A percentile compares a stretch with the other conserved stretches of the same genome.
These are phyloP conservation scores for Xyrichtys novacula DNA, from an alignment of 2,797 vertebrate species.

Conservation along the genomic window DNA sequence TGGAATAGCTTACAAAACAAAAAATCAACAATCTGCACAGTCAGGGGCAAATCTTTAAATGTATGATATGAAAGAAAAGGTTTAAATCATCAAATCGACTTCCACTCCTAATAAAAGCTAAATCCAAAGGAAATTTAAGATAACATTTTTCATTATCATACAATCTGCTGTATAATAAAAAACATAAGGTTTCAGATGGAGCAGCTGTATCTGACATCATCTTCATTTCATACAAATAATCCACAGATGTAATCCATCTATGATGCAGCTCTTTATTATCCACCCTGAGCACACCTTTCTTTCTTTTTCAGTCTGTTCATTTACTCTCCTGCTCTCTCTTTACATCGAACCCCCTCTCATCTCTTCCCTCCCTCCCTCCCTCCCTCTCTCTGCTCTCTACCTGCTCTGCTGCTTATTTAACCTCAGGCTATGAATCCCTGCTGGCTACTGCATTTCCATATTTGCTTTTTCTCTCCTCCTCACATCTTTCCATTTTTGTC, in stretches of 20 bases:
- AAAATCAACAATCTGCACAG: neutral
- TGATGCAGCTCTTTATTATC: neutral
- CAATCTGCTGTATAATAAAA: neutral
- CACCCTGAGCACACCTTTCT: neutral
- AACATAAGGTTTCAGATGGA: neutral
- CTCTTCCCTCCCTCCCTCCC: neutral
- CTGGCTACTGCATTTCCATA: slow-evolving; percentile 45
- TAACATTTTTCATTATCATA: neutral
- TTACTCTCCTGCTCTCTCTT: neutral
- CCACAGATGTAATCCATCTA: neutral
- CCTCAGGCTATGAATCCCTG: slow-evolving; percentile 31
- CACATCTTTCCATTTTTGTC: slow-evolving; percentile 1
- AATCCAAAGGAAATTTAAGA: neutral
- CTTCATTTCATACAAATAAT: slow-evolving; percentile 8
- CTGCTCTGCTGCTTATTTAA: slow-evolving; percentile 43
- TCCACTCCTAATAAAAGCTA: neutral
- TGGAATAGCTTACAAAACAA: neutral
- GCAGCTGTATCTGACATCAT: neutral
- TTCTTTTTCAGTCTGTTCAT: neutral
- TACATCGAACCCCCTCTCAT: neutral
- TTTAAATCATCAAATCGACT: slow-evolving; percentile 3
- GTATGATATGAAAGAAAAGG: neutral
- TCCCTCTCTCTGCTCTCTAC: slow-evolving; percentile 17
- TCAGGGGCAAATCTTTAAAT: neutral
- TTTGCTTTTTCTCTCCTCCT: slow-evolving; percentile 32